Conservation (phyloP, 2,888 invertebrate genomes). For the Metacarcinus magister region DNA sequence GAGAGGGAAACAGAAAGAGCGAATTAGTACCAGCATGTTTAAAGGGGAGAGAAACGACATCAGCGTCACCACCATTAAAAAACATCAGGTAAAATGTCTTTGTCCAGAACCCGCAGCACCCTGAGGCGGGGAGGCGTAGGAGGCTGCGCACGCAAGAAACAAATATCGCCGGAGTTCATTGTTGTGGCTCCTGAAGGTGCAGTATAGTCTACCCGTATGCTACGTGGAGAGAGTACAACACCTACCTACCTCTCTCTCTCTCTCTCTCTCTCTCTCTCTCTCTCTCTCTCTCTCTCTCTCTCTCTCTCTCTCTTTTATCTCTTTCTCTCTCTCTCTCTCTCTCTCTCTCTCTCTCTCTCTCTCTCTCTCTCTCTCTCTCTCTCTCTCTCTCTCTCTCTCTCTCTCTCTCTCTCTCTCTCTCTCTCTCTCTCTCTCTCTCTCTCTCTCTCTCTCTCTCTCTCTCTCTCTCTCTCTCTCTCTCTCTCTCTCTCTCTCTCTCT, state of each 20-base stretch:
- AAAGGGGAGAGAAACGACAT: neutral
- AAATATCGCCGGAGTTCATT: neutral
- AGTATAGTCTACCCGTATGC: neutral
- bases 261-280: neutral
- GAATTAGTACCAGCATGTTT: neutral
- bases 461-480: neutral
- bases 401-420: neutral
- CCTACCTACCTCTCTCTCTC: neutral
- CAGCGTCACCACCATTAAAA: neutral
- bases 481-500: too few species aligned
- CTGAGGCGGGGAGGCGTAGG: neutral
- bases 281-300: too few species aligned
- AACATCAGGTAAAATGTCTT: neutral
- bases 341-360: neutral
- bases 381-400: neutral
- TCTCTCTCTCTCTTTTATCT: neutral
- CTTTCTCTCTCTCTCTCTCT: neutral
- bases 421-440: neutral
- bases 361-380: neutral
- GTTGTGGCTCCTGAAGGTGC: neutral
- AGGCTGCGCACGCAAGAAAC: neutral
- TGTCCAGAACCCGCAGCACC: neutral
- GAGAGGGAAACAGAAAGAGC: constrained; percentile 15
- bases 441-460: neutral
- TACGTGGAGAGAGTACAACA: neutral